Evolutionary conservation across 2,888 invertebrate genomes (phyloP), one percentile per base, ranked within the genome.

Genomic region (Heliconius cydno): DNA sequence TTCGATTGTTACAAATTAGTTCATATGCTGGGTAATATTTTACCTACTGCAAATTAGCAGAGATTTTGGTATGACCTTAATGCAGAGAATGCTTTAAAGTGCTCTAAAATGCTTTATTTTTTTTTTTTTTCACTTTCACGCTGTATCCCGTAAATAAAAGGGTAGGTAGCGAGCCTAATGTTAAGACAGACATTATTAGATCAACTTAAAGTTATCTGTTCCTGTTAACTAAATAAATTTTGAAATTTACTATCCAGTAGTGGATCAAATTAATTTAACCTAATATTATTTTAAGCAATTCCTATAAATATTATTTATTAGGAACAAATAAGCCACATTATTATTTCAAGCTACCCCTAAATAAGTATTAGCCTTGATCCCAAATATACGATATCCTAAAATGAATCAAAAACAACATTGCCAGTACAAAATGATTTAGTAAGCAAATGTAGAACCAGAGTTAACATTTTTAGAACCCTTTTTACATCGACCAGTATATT

Each of bases 381-480:
- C 72, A 68, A 41, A 78, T 78, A 78, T 73, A 80, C 68, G 89
- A 90, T 92, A 91, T 84, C 88, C 90, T 87, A 91, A 92, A 92
- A 91, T 90, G 89, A 92, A 91, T 90, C 88, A 91, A 92, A 92
- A 88, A 90, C 87, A 89, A 81, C 60, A 70, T 72, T 66, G 25
- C n/a, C 38, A 0, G 38, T 60, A 10, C 5, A 73, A n/a, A 12
- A 12, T 12, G 41, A 41, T n/a, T 22, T 4, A 13, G 72, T 84
- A 86, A 86, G 70, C 77, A 46, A 87, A 85, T 86, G 84, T 86
- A 73, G 79, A 70, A 57, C 82, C 76, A 82, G 76, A 67, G 74
- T 77, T 81, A 87, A 70, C 57, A 30, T 63, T 83, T 84, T 87
- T 90, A 92, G 89, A 90, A 85, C 83, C 79, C 82, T 83, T 84